Conservation (phyloP, 2,888 invertebrate genomes). For the Agapostemon virescens region DNA sequence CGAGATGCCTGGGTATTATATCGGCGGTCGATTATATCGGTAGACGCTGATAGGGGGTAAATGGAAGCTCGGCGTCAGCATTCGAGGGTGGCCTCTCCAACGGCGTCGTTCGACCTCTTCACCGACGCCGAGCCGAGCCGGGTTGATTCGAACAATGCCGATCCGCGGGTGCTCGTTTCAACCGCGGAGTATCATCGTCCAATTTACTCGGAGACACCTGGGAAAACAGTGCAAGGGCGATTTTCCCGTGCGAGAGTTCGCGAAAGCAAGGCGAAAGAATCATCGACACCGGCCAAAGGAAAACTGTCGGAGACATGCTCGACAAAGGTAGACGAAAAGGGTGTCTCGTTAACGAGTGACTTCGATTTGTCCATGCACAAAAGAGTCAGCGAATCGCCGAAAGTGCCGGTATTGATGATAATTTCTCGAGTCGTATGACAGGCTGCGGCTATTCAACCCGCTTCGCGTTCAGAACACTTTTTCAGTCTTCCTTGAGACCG, state of each 20-base stretch:
- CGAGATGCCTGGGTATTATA: slow-evolving; percentile 62
- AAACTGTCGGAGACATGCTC: background rate
- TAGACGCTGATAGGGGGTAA: slow-evolving; percentile 74
- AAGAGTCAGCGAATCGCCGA: background rate
- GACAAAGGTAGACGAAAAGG: background rate
- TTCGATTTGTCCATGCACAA: slow-evolving; percentile 10
- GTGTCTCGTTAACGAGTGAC: background rate
- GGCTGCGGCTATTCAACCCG: slow-evolving; percentile 19
- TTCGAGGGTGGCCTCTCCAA: slow-evolving; percentile 56
- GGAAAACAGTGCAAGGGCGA: background rate
- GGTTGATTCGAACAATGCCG: slow-evolving; percentile 57
- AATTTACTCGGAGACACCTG: slow-evolving; percentile 44
- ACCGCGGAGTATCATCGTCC: slow-evolving; percentile 54
- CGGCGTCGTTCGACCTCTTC: slow-evolving; percentile 58
- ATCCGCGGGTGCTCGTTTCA: slow-evolving; percentile 42
- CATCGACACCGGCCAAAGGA: background rate
- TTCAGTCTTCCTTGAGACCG: slow-evolving; percentile 17
- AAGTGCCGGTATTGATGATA: slow-evolving; percentile 8
- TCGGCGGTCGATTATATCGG: slow-evolving; percentile 72
- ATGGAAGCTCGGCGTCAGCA: slow-evolving; percentile 73
- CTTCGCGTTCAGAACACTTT: slow-evolving; percentile 17
- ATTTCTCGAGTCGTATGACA: slow-evolving; percentile 23
- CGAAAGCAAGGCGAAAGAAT: background rate
- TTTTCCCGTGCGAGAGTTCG: background rate
- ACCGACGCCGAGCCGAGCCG: slow-evolving; percentile 22